These are phyloP conservation scores for Crotalus helleri DNA, from an alignment of 2,113 vertebrate species.

Conservation along the genomic window DNA sequence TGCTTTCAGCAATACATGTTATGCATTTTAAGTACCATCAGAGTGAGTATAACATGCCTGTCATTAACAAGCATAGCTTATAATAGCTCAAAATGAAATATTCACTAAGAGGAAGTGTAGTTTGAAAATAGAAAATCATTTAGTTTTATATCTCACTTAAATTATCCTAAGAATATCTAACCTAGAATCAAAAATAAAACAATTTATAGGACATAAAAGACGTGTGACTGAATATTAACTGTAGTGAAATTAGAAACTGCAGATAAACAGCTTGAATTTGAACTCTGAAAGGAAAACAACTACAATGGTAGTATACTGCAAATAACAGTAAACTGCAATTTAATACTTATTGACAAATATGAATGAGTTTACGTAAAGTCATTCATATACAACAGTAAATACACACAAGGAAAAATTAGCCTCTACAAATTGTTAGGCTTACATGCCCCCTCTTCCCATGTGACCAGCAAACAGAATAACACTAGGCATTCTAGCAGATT, in stretches of 20 bases:
- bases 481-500: background rate
- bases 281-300: background rate
- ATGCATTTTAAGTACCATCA: constrained; percentile 89
- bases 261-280: background rate
- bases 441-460: background rate
- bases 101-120: constrained; percentile 16
- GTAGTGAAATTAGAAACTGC: background rate
- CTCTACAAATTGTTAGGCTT: background rate
- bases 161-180: constrained; percentile 15
- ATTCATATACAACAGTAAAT: background rate
- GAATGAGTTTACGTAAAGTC: background rate
- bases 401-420: background rate
- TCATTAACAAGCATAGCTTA: constrained; percentile 73
- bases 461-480: background rate
- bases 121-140: constrained; percentile 11
- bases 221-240: background rate
- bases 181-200: constrained; percentile 15
- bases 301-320: background rate
- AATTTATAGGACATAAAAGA: background rate
- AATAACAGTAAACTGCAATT: background rate
- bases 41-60: constrained; percentile 72
- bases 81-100: constrained; percentile 54
- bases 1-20: constrained; percentile 86
- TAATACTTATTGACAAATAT: background rate
- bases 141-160: constrained; percentile 21